Evolutionary conservation across 1,140 invertebrate species (phyloP), one percentile per base, ranked within the genome.

Genomic region (Drosophila mojavensis): DNA sequence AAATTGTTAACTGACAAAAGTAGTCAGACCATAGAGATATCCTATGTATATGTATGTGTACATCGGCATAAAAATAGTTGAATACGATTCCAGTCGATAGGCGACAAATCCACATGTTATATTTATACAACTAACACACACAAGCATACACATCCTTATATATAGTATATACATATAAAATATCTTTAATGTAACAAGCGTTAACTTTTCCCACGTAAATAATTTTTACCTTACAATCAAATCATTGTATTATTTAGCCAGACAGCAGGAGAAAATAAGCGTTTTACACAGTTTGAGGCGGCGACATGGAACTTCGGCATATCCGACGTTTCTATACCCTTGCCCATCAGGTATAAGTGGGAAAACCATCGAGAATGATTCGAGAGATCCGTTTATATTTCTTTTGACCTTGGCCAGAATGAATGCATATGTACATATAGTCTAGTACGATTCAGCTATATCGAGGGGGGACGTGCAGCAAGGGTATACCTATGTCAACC

Each of bases 141-240:
- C 36, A 13, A 3, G 11, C 10, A 39, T 3, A 39, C 36, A 39
- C 10, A 39, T 10, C 2, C 11, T 11, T 39, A 39, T 11, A 39
- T 11, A 39, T 39, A 39, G 4, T 39, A 45, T 45, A 59, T 26
- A 28, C 30, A 48, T 65, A 50, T 33, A 56, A 55, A 60, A 51
- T 50, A 60, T 39, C 55, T 33, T 33, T 5, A 62, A 53, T 53
- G 74, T 79, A 86, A 86, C 76, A 86, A 86, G 71, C 62, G 83
- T 86, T 89, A 86, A 86, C 83, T 88, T 88, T 78, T 84, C 84
- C 84, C 84, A 89, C 84, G 84, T 89, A 89, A 89, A 75, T 78
- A 69, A 76, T 78, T 89, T 68, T 24, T 72, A 66, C 62, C 72
- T 62, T 58, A 78, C 75, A 89, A 84, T 75, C 80, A 84, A 88